Evolutionary conservation across 2,113 vertebrate genomes (phyloP).

Genomic region (Leucopsar rothschildi): DNA sequence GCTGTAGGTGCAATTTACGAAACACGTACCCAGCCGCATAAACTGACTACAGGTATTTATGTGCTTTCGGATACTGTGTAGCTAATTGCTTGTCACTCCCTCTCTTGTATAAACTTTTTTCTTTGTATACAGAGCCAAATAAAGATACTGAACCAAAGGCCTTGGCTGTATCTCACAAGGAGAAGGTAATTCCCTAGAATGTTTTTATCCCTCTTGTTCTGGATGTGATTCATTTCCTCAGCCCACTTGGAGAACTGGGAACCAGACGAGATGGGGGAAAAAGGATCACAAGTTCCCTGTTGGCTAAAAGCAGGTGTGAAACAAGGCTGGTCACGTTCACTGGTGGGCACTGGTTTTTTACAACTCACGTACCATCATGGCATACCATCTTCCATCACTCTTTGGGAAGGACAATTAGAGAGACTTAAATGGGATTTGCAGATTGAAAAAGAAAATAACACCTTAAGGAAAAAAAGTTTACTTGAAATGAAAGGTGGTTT

Average conservation of each 20-base stretch:
- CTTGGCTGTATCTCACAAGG: not conserved
- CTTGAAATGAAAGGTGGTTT: not conserved
- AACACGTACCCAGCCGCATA: not conserved
- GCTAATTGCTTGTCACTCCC: not conserved
- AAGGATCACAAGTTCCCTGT: not conserved
- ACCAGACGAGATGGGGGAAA: not conserved
- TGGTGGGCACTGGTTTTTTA: rapidly evolving
- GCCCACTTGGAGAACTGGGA: not conserved
- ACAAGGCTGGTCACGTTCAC: not conserved
- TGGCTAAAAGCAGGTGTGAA: not conserved
- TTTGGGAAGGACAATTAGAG: not conserved
- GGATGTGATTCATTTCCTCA: conserved; percentile 33
- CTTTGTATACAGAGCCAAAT: not conserved
- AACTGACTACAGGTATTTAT: not conserved
- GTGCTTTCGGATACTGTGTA: not conserved
- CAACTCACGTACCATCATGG: rapidly evolving
- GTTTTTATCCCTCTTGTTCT: not conserved
- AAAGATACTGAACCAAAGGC: not conserved
- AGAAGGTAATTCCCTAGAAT: not conserved
- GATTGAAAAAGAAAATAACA: not conserved
- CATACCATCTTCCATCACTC: rapidly evolving
- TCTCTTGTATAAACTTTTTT: not conserved
- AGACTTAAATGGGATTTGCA: not conserved
- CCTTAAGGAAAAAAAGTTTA: not conserved
- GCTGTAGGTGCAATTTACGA: not conserved